Base-by-base conservation (phyloP, 2,113 vertebrate species). In the Anser brachyrhynchus region DNA sequence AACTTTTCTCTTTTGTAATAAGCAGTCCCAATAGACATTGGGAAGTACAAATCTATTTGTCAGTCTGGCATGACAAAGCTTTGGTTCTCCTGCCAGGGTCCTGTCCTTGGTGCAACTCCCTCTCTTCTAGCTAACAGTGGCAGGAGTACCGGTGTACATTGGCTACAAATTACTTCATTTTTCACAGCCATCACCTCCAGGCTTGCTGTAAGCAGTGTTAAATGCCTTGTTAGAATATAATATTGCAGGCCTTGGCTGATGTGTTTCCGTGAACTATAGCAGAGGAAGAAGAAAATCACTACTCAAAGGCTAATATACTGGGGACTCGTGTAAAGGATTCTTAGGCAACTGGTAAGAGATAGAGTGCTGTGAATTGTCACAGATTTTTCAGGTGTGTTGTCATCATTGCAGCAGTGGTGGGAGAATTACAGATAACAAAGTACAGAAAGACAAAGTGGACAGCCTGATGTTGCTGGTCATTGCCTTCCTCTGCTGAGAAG, bases 131-230 rank as follows among this genome's bases (percentile, higher is more conserved):
- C 49, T 58, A 3, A 1, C 39, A 58, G 65, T 19, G 49, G 3
- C 74, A 76, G 66, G 7, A 73, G 2, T 46, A 41, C 39, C 37
- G 58, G 7, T 1, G n/a, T 9, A 21, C 41, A 58, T 17, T 91
- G 89, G 26, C 84, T 93, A 78, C 44, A 91, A 65, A 90, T 76
- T 0, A 54, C 71, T 92, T 90, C 58, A 93, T 96, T 96, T 96
- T 66, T 95, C 91, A 95, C 55, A 79, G 59, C 87, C 82, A 79
- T 93, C 86, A 84, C 81, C 28, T 74, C 64, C 29, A 74, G 78
- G 28, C 69, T 89, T 19, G 16, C 76, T 91, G 78, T 59, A 15
- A 85, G 78, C 37, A 23, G 71, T 58, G 54, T 46, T 91, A 62
- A 91, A 51, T 52, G 46, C 31, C 33, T 73, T 65, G 23, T 76